Conservation (phyloP, 2,797 vertebrate genomes). For the Pseudochirops cupreus region DNA sequence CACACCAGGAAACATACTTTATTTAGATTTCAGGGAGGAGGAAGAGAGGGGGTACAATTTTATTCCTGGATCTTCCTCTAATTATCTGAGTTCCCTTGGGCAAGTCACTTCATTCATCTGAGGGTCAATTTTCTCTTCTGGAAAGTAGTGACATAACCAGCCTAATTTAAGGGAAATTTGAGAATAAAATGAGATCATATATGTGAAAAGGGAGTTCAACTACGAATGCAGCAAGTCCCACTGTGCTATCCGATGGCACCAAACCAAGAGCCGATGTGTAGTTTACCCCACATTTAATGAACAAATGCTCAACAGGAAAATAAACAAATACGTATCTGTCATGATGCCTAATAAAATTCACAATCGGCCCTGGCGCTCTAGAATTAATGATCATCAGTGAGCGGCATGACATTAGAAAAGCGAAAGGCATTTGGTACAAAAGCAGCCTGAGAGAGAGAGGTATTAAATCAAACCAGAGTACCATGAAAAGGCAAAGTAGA, state of each 20-base stretch:
- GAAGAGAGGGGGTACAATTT: background rate
- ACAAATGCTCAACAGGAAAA: constrained; percentile 54
- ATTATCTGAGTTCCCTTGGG: background rate
- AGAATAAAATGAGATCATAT: background rate
- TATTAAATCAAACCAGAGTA: constrained; percentile 55
- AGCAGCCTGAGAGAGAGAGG: constrained; percentile 43
- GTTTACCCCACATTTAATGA: constrained; percentile 45
- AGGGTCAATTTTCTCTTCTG: background rate
- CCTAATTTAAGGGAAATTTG: background rate
- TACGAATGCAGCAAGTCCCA: constrained; percentile 14
- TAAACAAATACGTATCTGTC: constrained; percentile 49
- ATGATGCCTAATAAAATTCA: constrained; percentile 57
- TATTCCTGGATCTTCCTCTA: background rate
- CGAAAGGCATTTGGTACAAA: constrained; percentile 71
- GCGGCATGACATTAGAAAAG: constrained; percentile 56
- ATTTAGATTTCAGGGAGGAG: background rate
- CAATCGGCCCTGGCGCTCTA: background rate
- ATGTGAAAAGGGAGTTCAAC: constrained; percentile 18
- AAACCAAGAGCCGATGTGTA: constrained; percentile 24
- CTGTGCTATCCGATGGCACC: background rate
- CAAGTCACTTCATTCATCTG: background rate
- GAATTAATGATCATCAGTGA: constrained; percentile 51
- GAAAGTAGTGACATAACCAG: background rate
- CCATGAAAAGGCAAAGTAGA: constrained; percentile 65
- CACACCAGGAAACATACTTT: background rate